phyloP scores from a whole-genome alignment of 2,888 invertebrate species.

The Drosophila helvetica region DNA sequence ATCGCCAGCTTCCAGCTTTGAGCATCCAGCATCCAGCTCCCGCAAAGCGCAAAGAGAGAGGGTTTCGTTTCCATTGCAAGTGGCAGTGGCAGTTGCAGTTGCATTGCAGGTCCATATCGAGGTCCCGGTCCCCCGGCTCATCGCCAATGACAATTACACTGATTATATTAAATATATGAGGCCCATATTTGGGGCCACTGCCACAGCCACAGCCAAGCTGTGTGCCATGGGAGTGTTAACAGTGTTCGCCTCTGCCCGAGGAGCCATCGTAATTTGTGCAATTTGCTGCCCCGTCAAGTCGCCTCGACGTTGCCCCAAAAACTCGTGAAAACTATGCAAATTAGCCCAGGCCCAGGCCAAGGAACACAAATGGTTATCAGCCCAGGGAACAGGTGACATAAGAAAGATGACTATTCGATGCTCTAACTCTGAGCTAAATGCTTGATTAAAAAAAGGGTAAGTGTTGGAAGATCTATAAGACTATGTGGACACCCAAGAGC shows the following conservation, averaged over 20 bases:
- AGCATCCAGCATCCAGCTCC: no score
- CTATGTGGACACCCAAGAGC: no score
- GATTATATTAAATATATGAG: conserved; percentile 78
- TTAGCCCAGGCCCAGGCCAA: conserved; percentile 33
- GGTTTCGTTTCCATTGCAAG: conserved; percentile 13
- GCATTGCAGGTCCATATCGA: conserved; percentile 53
- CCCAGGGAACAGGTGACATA: neutral
- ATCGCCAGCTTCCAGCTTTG: neutral
- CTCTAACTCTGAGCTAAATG: conserved; percentile 7
- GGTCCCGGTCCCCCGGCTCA: conserved; percentile 55
- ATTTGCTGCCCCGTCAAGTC: conserved; percentile 64
- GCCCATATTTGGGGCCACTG: conserved; percentile 66
- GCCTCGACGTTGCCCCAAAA: conserved; percentile 12
- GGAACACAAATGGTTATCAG: neutral
- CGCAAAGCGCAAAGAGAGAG: conserved; percentile 42
- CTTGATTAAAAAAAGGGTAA: no score
- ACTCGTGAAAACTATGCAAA: conserved; percentile 64
- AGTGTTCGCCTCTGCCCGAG: conserved; percentile 41
- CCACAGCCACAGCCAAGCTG: conserved; percentile 24
- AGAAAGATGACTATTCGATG: neutral
- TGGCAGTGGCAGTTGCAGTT: no score
- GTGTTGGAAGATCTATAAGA: neutral
- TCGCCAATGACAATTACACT: conserved; percentile 76
- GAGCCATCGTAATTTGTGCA: conserved; percentile 60
- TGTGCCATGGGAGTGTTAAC: conserved; percentile 64